Conservation (phyloP, 23 tunicate genomes). For the Styela clava region DNA sequence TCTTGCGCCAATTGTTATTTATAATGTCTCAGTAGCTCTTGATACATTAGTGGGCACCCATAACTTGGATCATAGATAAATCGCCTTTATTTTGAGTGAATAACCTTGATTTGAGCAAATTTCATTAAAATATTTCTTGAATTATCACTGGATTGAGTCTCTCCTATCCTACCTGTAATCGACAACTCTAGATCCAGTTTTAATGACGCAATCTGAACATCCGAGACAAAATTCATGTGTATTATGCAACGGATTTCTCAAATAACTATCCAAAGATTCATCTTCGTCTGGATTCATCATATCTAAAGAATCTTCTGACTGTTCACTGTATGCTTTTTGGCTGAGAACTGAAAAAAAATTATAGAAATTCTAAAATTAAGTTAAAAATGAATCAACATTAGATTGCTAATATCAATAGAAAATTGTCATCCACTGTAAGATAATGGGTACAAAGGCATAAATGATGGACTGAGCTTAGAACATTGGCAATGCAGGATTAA, state of each 20-base stretch:
- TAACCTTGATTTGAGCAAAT: no score
- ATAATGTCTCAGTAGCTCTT: no score
- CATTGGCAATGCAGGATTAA: no score
- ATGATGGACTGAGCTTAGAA: background rate
- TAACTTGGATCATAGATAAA: no score
- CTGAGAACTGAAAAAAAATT: slow-evolving; percentile 8
- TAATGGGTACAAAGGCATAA: background rate
- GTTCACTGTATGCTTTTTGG: slow-evolving; percentile 24
- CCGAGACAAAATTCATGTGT: slow-evolving; percentile 90
- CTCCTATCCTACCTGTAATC: slow-evolving; percentile 69
- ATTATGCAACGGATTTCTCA: slow-evolving; percentile 84
- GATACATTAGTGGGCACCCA: no score
- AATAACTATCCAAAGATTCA: slow-evolving; percentile 72
- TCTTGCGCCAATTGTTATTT: no score
- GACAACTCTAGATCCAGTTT: slow-evolving; percentile 71
- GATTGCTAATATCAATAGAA: no score
- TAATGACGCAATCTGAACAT: slow-evolving; percentile 80
- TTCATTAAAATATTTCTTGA: no score
- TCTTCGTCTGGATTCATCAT: slow-evolving; percentile 32
- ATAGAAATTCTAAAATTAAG: background rate
- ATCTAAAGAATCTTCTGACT: slow-evolving; percentile 29
- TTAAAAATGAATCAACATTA: background rate
- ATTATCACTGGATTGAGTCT: no score
- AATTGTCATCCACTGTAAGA: no score
- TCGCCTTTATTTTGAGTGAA: no score